Base-by-base conservation (phyloP, 2,888 invertebrate genomes). In the Ypsolopha scabrella region DNA sequence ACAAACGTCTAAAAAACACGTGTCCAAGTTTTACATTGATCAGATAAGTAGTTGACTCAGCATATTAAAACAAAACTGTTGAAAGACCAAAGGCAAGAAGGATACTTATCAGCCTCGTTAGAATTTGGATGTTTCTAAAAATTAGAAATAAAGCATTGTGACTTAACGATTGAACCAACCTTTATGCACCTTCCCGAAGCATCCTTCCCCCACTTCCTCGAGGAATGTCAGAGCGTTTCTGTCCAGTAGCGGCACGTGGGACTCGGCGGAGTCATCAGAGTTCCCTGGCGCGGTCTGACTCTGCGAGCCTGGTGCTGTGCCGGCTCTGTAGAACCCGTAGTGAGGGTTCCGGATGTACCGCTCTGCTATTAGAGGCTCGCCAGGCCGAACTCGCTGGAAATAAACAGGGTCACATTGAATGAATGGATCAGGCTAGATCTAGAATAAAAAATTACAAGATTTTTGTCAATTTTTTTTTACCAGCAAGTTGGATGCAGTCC, bases 101-200 rank as follows among this genome's bases (percentile, higher is more conserved):
- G 2, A 24, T 24, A 24, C 24, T 24, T 24, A 4, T 24, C 24
- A 24, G 24, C 4, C 24, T 4, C 24, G 24, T 24, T 4, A 24
- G 24, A 24, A 24, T 2, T 24, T 24, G 24, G 24, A 4, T 2
- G 24, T 2, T 24, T 24, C 24, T 24, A 2, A 24, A 24, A 24
- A 14, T 13, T 34, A 41, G 11, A 48, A 41, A 13, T 44, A 47
- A 47, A 34, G 33, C n/a, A 33, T 47, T 2, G 33, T 47, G 2
- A 44, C 44, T n/a, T n/a, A n/a, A n/a, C n/a, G n/a, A n/a, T n/a
- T n/a, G n/a, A n/a, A 50, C 10, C 62, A 74, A 94, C 95, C 95
- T 92, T 93, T 94, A 68, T 90, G 94, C 45, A 95, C 95, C 80
- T 94, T 94, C 36, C 95, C 95, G 64, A 95, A 96, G 65, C 94